Percentiles rank a stretch among this genome's conserved stretches.
These are phyloP conservation scores for Ptychochromis oligacanthus DNA, from an alignment of 2,113 vertebrate species.

Conservation along the genomic window DNA sequence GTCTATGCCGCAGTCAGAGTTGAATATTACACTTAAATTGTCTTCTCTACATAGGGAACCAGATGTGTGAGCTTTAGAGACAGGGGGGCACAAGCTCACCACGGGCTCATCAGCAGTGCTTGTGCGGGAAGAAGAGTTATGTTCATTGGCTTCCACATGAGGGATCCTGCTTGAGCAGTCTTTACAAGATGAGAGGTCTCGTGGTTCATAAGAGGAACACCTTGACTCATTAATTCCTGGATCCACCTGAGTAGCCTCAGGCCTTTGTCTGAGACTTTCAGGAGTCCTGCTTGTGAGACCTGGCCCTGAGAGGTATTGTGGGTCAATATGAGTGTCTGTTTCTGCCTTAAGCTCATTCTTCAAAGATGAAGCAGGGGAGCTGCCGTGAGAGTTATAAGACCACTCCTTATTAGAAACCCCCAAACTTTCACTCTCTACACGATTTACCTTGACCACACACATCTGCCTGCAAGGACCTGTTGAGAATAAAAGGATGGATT, in stretches of 20 bases:
- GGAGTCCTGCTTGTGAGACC: constrained; percentile 31
- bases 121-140: constrained; percentile 37
- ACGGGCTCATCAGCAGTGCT: constrained; percentile 26
- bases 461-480: constrained; percentile 79
- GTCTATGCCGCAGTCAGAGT: constrained; percentile 42
- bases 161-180: constrained; percentile 31
- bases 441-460: constrained; percentile 82
- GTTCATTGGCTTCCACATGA: constrained; percentile 16
- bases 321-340: constrained; percentile 19
- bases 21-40: constrained; percentile 33
- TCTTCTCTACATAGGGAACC: constrained; percentile 23
- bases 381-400: constrained; percentile 21
- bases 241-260: constrained; percentile 36
- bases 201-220: constrained; percentile 40
- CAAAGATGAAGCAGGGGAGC: constrained; percentile 15
- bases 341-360: constrained; percentile 43
- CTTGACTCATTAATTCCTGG: constrained; percentile 33
- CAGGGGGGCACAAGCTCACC: constrained; percentile 16
- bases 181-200: constrained; percentile 51
- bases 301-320: constrained; percentile 38
- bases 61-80: constrained; percentile 19
- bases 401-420: constrained; percentile 41
- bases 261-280: constrained; percentile 34
- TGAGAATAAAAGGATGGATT: background rate
- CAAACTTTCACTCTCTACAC: constrained; percentile 74